These are phyloP conservation scores for Monarcha castaneiventris DNA, from an alignment of 2,113 vertebrate species.

Conservation along the genomic window DNA sequence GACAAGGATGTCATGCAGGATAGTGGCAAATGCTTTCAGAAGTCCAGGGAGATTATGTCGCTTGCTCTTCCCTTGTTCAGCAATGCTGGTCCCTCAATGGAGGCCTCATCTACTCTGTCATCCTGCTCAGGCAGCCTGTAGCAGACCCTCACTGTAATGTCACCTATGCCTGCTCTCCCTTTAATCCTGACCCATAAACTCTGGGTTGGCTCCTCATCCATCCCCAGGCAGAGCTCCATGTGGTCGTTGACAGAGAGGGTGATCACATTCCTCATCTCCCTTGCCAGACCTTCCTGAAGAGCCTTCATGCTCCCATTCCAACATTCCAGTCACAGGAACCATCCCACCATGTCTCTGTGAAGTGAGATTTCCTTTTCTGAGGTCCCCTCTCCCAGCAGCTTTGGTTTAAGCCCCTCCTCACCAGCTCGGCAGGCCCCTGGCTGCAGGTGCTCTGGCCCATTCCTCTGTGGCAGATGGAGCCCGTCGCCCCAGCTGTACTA, in stretches of 20 bases:
- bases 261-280: neutral
- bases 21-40: neutral
- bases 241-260: neutral
- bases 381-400: neutral
- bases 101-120: neutral
- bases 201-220: neutral
- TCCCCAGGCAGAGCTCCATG: neutral
- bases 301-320: neutral
- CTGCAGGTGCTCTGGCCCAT: fast-evolving
- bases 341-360: neutral
- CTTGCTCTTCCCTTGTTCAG: neutral
- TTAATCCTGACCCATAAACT: neutral
- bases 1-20: neutral
- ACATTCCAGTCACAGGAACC: no score
- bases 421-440: neutral
- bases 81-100: neutral
- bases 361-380: neutral
- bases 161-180: neutral
- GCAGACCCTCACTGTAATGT: neutral
- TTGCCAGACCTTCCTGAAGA: neutral
- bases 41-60: neutral
- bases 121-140: neutral
- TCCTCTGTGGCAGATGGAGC: neutral
- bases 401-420: neutral
- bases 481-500: neutral